Conservation (phyloP, 2,888 invertebrate species). For the Thymelicus acteon region DNA sequence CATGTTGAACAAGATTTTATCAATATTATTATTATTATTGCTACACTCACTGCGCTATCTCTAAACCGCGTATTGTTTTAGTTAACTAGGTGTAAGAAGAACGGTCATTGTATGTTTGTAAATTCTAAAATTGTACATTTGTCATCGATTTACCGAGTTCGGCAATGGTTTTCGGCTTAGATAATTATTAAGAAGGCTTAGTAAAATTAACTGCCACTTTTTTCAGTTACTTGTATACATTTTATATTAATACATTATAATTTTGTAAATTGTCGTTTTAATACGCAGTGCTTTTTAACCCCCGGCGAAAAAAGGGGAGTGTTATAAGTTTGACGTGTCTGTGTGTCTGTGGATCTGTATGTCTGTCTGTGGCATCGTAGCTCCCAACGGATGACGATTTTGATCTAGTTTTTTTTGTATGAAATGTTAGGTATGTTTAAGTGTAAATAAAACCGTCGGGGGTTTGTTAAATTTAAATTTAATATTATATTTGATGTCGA, state of each 20-base stretch:
- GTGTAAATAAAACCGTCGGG: no score
- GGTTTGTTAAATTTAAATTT: no score
- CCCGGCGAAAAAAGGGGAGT: neutral
- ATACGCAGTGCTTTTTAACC: constrained; percentile 36
- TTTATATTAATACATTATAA: constrained; percentile 81
- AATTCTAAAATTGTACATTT: constrained; percentile 52
- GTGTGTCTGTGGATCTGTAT: no score
- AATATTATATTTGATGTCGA: neutral
- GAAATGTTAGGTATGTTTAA: no score
- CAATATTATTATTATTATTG: constrained; percentile 41
- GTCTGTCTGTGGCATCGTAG: no score
- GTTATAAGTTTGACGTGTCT: no score
- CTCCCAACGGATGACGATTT: no score
- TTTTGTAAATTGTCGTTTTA: constrained; percentile 65
- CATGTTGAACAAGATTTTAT: constrained; percentile 53
- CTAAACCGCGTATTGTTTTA: constrained; percentile 66
- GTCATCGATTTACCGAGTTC: constrained; percentile 43
- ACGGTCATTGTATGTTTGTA: constrained; percentile 59
- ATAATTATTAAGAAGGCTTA: constrained; percentile 60
- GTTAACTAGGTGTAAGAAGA: constrained; percentile 80
- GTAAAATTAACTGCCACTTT: constrained; percentile 58
- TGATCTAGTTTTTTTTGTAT: no score
- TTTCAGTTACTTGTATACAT: constrained; percentile 80
- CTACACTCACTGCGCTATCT: constrained; percentile 58
- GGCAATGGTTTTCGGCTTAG: constrained; percentile 61